Percentiles rank a stretch among this genome's conserved stretches.
phyloP scores from a whole-genome alignment of 1,140 invertebrate genomes.

The Whitmania pigra region DNA sequence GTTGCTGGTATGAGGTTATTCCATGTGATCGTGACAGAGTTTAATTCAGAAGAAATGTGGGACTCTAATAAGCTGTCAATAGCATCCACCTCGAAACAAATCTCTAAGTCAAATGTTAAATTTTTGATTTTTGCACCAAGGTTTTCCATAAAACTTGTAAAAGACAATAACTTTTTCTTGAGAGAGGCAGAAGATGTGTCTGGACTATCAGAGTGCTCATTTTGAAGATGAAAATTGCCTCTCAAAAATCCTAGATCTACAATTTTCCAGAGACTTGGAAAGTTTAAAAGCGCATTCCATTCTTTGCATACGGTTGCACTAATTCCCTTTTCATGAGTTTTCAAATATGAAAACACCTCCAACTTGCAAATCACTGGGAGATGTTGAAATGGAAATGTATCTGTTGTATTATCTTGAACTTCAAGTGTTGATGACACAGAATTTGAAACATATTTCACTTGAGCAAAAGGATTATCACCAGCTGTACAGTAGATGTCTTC shows the following conservation, averaged over 20 bases:
- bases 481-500: too few species aligned
- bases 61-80: conserved; percentile 2
- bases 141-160: neutral
- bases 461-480: too few species aligned
- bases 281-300: conserved; percentile 30
- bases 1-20: too few species aligned
- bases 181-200: too few species aligned
- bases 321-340: conserved; percentile 31
- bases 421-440: neutral
- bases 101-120: neutral
- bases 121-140: neutral
- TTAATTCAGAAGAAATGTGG: neutral
- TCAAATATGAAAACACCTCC: conserved; percentile 35
- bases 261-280: conserved; percentile 32
- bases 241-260: conserved; percentile 27
- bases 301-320: conserved; percentile 30
- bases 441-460: too few species aligned
- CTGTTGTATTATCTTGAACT: too few species aligned
- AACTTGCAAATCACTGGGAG: conserved; percentile 35
- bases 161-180: neutral
- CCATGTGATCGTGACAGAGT: conserved; percentile 1
- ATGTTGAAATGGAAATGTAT: conserved; percentile 31
- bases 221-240: neutral
- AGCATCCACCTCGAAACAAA: neutral
- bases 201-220: too few species aligned